A percentile compares a stretch with the other conserved stretches of the same genome.
phyloP scores from a whole-genome alignment of 2,888 invertebrate species.

The Drosophila pegasa region DNA sequence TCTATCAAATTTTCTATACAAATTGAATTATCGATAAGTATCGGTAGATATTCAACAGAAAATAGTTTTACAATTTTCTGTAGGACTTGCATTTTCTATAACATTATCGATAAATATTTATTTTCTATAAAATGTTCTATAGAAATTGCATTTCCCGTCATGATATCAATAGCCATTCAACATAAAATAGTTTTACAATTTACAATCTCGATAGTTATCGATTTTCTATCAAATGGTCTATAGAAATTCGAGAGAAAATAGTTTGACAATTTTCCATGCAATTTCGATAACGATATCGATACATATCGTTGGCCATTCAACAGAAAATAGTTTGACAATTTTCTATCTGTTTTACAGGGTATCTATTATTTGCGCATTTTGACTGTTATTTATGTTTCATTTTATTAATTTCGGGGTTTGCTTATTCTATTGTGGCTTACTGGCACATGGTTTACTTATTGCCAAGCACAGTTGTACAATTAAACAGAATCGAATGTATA shows the following conservation, averaged over 20 bases:
- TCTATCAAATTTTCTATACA: constrained; percentile 2
- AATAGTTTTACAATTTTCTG: no score
- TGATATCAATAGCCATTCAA: not conserved
- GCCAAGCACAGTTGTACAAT: constrained; percentile 18
- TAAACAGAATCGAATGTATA: not conserved
- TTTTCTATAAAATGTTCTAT: no score
- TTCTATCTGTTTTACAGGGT: no score
- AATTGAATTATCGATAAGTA: no score
- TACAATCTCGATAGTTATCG: not conserved
- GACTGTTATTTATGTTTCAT: not conserved
- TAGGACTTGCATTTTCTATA: no score
- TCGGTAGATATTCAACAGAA: no score
- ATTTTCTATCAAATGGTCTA: no score
- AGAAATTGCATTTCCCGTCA: no score
- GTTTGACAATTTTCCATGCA: not conserved
- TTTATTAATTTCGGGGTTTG: not conserved
- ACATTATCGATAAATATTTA: not conserved
- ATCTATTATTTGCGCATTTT: not conserved
- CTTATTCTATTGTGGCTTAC: constrained; percentile 8
- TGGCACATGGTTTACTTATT: constrained; percentile 6
- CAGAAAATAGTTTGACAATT: no score
- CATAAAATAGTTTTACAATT: no score
- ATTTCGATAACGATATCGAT: no score
- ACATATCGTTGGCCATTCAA: no score
- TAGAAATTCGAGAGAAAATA: not conserved